Percentiles rank a stretch among this genome's conserved stretches.
These are phyloP conservation scores for Acanthisitta chloris DNA, from an alignment of 2,113 vertebrate genomes.

Conservation along the genomic window DNA sequence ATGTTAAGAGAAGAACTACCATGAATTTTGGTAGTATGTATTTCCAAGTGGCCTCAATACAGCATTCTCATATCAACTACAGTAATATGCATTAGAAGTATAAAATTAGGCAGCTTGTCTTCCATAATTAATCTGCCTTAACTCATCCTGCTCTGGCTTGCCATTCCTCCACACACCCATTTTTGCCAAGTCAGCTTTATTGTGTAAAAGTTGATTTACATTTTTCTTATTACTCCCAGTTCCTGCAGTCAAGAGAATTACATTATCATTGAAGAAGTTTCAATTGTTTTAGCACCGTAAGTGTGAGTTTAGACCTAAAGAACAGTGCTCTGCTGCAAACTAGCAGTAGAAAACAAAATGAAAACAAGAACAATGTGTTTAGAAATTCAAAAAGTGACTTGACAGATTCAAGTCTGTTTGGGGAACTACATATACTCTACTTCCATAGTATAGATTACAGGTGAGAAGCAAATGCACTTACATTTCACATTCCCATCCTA, in stretches of 20 bases:
- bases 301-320: neutral
- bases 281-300: neutral
- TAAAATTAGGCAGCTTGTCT: neutral
- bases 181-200: neutral
- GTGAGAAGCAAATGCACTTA: neutral
- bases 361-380: neutral
- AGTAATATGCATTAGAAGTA: neutral
- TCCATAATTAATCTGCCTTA: neutral
- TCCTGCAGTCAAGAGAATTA: neutral
- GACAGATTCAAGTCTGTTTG: neutral
- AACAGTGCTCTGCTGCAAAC: neutral
- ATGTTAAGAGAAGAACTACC: neutral
- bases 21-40: neutral
- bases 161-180: neutral
- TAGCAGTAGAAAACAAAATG: neutral
- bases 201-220: neutral
- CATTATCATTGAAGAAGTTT: neutral
- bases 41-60: neutral
- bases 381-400: neutral
- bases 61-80: neutral
- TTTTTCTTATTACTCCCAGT: neutral
- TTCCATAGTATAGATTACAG: rapidly evolving
- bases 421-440: neutral
- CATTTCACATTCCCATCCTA: neutral
- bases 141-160: neutral